Evolutionary conservation across 1,140 invertebrate species (phyloP).

Genomic region (Zophobas atratus): DNA sequence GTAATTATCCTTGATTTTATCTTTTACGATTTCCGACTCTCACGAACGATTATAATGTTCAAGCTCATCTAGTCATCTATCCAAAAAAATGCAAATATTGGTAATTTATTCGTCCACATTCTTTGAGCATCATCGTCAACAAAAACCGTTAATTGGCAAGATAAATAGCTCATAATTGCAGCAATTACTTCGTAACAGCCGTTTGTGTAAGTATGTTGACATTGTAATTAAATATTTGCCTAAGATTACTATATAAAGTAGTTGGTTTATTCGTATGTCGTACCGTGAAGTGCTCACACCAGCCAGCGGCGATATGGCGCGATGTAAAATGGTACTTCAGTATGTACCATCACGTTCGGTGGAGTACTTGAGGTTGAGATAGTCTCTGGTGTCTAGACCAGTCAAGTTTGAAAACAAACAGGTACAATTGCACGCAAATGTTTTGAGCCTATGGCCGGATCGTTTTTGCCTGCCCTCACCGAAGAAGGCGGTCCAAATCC

Average conservation of each 20-base stretch:
- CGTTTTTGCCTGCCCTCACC: too few relatives aligned
- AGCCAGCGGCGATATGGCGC: background rate
- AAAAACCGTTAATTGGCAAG: constrained; percentile 10
- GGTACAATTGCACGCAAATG: too few relatives aligned
- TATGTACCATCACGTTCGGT: too few relatives aligned
- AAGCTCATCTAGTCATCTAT: background rate
- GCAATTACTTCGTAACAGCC: constrained; percentile 17
- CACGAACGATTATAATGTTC: background rate
- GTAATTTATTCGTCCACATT: constrained; percentile 13
- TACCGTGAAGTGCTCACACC: too few relatives aligned
- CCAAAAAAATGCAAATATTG: background rate
- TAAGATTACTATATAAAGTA: constrained; percentile 5
- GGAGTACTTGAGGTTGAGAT: too few relatives aligned
- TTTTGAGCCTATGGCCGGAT: too few relatives aligned
- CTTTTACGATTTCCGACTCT: background rate
- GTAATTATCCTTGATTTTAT: background rate
- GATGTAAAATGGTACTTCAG: background rate
- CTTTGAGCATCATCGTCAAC: background rate
- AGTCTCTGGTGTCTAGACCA: too few relatives aligned
- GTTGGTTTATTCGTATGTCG: background rate
- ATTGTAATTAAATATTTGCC: constrained; percentile 30
- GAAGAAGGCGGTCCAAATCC: too few relatives aligned
- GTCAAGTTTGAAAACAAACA: too few relatives aligned
- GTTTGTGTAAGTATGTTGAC: constrained; percentile 28
- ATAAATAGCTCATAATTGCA: constrained; percentile 31